These are phyloP conservation scores for Colinus virginianus DNA, from an alignment of 2,113 vertebrate genomes.

Conservation along the genomic window DNA sequence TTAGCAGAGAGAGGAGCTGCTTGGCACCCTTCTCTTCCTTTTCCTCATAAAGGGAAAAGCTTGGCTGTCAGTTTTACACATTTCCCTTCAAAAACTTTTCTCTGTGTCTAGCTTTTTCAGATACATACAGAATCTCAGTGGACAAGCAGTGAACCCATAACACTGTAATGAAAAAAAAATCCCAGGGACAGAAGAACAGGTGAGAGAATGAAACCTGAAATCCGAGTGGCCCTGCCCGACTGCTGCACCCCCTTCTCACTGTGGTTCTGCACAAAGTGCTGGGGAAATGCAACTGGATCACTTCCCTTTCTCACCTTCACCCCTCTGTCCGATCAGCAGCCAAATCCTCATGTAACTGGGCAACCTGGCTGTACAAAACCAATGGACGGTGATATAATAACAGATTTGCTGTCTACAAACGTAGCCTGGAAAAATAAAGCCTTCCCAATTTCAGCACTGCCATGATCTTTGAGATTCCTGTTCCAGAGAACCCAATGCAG, in stretches of 20 bases:
- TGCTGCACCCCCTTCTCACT: background rate
- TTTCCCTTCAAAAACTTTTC: background rate
- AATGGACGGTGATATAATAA: fast-evolving
- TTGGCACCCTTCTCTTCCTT: background rate
- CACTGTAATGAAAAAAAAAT: background rate
- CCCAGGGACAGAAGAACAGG: background rate
- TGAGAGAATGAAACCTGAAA: background rate
- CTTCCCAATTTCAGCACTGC: background rate
- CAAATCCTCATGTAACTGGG: fast-evolving
- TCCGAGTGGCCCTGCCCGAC: background rate
- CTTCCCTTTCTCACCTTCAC: background rate
- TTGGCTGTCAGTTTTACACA: background rate
- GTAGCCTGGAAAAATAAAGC: background rate
- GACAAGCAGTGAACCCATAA: background rate
- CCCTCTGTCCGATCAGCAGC: background rate
- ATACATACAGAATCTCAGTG: background rate
- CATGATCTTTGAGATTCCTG: background rate
- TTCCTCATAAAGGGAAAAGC: background rate
- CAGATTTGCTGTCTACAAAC: fast-evolving
- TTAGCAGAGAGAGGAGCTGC: background rate
- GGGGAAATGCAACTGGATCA: fast-evolving
- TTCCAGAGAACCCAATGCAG: background rate
- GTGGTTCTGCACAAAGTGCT: fast-evolving
- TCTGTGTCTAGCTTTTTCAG: background rate
- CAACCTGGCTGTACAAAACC: background rate